Evolutionary conservation across 1,140 invertebrate species (phyloP), one percentile per base, ranked within the genome.

Genomic region (Lasioglossum baleicum): DNA sequence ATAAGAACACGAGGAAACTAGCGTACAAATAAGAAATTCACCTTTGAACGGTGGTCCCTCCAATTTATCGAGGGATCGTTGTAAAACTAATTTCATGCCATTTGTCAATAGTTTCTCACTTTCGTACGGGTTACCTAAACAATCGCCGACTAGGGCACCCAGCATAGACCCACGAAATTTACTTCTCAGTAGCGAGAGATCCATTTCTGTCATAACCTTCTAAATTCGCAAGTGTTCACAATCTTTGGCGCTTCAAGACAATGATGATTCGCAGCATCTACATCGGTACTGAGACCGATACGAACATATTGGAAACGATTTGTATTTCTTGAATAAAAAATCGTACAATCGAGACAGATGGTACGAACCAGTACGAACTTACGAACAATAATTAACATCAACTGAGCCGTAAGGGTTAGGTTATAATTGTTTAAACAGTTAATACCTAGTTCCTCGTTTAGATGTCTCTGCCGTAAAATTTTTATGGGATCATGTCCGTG

Each of bases 101-200:
- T 63, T 73, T 17, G 91, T 91, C 4, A 92, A 65, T 70, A 88
- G 61, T 35, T 93, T 88, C 65, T 95, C 94, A n/a, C 93, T 94
- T 93, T 97, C 96, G 92, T 95, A 97, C 40, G 95, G 94, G 60
- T 94, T 93, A 68, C 96, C 96, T 20, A 96, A 90, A 89, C 96
- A 97, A 91, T 97, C 96, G 2, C 96, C 96, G 10, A 95, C 86
- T 60, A 97, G 92, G 58, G 93, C 94, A 15, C 96, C 96, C 6
- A 96, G 90, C 70, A 97, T 88, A 77, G 94, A 94, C 10, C 96
- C 96, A 74, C 95, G 93, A 90, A 95, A 95, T 92, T 95, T 96
- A 76, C 91, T 94, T 86, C 89, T 89, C n/a, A 94, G 71, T 20
- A 94, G 69, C 35, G 87, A 63, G 64, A 89, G 82, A 84, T 94